Evolutionary conservation across 2,797 vertebrate species (phyloP).

Genomic region (Amblyopsis hoosieri): DNA sequence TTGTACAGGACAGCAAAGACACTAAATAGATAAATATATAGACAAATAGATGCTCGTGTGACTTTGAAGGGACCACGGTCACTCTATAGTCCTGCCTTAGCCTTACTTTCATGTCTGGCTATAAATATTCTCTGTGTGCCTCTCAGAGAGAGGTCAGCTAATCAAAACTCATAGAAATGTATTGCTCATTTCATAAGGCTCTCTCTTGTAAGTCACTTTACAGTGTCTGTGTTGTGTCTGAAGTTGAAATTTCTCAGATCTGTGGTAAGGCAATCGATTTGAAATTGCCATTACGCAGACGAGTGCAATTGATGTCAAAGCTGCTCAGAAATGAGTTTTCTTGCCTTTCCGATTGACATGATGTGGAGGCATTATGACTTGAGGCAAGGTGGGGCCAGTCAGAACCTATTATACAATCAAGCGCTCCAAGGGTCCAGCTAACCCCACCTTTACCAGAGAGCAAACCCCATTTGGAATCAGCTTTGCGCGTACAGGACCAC

Average conservation of each 20-base stretch:
- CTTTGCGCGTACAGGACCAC: conserved; percentile 22
- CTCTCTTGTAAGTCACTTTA: conserved; percentile 28
- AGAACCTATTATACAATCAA: conserved; percentile 35
- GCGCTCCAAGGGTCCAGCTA: conserved; percentile 29
- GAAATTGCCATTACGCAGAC: conserved; percentile 61
- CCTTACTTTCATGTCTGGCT: conserved; percentile 1
- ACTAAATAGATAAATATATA: not conserved
- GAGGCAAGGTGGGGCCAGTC: conserved; percentile 51
- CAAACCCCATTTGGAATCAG: not conserved
- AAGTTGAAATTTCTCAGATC: conserved; percentile 50
- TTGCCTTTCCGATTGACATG: conserved; percentile 66
- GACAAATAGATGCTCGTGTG: not conserved
- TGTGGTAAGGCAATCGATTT: conserved; percentile 64
- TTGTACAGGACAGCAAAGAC: too few species aligned
- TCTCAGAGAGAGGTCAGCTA: conserved; percentile 23
- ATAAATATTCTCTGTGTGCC: not conserved
- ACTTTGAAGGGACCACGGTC: not conserved
- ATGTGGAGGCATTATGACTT: conserved; percentile 61
- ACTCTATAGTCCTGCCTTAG: not conserved
- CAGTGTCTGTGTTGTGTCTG: conserved; percentile 42
- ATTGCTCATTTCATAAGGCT: conserved; percentile 32
- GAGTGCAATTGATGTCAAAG: conserved; percentile 74
- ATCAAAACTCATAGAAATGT: conserved; percentile 33
- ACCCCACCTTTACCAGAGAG: conserved; percentile 4
- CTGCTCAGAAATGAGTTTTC: conserved; percentile 74